Conservation (phyloP, 2,113 vertebrate species). For the Lepidothrix coronata region DNA sequence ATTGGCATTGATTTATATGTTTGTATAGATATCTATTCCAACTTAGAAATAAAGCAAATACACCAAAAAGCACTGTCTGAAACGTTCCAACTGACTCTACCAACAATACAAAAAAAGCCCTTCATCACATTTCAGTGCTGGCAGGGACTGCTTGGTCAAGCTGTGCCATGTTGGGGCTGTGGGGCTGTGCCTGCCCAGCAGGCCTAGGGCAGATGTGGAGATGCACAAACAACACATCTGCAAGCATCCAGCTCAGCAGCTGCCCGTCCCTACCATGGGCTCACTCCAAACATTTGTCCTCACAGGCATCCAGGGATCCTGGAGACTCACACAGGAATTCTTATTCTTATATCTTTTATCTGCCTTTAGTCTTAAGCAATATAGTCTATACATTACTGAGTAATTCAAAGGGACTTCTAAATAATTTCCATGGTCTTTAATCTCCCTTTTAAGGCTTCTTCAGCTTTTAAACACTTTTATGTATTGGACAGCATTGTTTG, state of each 20-base stretch:
- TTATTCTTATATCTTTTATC: neutral
- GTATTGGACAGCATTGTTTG: neutral
- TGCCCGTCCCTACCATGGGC: accelerated
- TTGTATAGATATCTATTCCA: neutral
- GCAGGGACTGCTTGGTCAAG: accelerated
- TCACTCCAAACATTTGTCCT: neutral
- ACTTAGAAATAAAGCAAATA: neutral
- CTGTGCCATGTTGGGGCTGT: accelerated
- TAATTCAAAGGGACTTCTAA: neutral
- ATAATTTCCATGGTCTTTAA: neutral
- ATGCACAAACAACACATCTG: neutral
- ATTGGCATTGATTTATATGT: neutral
- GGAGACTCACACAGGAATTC: neutral
- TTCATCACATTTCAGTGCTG: accelerated
- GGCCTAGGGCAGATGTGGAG: neutral
- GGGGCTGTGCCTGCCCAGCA: neutral
- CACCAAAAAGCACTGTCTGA: neutral
- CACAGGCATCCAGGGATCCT: neutral
- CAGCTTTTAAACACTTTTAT: neutral
- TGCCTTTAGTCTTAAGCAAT: neutral
- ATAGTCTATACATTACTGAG: neutral
- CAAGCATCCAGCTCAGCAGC: neutral
- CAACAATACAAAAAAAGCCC: neutral
- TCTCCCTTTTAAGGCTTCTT: neutral
- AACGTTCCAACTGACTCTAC: neutral